Evolutionary conservation across 2,888 invertebrate genomes (phyloP), one percentile per base, ranked within the genome.

Genomic region (Lingula anatina): DNA sequence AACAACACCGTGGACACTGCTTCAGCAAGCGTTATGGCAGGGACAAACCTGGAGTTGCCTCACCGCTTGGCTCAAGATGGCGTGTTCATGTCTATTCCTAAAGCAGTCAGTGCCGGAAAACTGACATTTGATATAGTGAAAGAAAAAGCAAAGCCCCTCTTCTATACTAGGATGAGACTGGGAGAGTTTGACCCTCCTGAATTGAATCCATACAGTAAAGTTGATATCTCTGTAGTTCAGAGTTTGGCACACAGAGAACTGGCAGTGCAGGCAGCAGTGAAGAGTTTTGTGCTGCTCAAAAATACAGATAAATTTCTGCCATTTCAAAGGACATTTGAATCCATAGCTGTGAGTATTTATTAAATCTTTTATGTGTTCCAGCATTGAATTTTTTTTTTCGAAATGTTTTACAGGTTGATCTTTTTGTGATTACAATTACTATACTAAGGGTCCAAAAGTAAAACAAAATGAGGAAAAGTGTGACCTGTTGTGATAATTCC

Each of bases 11-110:
- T 62, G 43, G 62, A 67, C 44, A 61, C 65, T 2, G 62, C 59
- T 5, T 61, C 65, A n/a, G 62, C 61, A 7, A 57, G 59, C 36
- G 49, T 66, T 5, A 64, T 62, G 18, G 66, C 68, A 12, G 68
- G 68, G 2, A 59, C 59, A 35, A 68, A 65, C 49, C 51, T 68
- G 23, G 66, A 68, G 47, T 46, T 68, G 18, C 62, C 65, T 0
- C 35, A 12, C 35, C 12, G n/a, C n/a, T 35, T 15, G n/a, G n/a
- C n/a, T 35, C 12, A 35, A n/a, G 43, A 42, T 23, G 35, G 12
- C 43, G 35, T 35, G 12, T 35, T 35, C 35, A 15, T 35, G 35
- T n/a, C 12, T 35, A n/a, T n/a, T n/a, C n/a, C 35, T 23, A 21
- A 56, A 5, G 60, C 56, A 28, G 50, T 54, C 23, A 31, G 36